Conservation (phyloP, 2,888 invertebrate genomes). For the Euzophera pinguis region DNA sequence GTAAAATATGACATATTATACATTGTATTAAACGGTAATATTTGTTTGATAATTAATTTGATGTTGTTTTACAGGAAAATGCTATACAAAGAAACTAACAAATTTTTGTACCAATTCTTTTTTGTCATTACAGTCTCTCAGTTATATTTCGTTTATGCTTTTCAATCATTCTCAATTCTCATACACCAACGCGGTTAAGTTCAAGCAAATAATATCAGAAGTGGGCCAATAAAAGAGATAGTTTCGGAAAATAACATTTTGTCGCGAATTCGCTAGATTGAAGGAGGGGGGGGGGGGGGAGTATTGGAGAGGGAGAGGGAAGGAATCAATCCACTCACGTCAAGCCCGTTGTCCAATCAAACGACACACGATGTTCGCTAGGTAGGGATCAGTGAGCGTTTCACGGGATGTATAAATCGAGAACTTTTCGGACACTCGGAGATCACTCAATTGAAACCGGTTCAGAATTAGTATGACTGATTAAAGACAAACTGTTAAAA, state of each 20-base stretch:
- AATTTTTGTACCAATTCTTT: too few species aligned
- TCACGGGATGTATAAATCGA: conserved; percentile 27
- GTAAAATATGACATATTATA: neutral
- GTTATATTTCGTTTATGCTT: too few species aligned
- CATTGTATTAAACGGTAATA: neutral
- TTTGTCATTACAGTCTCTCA: too few species aligned
- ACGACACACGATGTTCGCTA: conserved; percentile 66
- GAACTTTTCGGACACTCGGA: conserved; percentile 4
- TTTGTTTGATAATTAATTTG: neutral
- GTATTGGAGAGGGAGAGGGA: conserved; percentile 28
- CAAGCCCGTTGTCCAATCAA: conserved; percentile 73
- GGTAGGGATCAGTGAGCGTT: conserved; percentile 57
- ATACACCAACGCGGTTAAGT: neutral
- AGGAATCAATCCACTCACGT: conserved; percentile 74
- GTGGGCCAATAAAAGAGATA: conserved; percentile 61
- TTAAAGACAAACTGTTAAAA: too few species aligned
- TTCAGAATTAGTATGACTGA: too few species aligned
- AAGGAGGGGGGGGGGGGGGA: conserved; percentile 16
- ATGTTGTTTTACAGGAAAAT: too few species aligned
- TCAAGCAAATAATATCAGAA: conserved; percentile 23
- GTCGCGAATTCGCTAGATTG: conserved; percentile 46
- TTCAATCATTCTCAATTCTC: neutral
- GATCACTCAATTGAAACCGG: neutral
- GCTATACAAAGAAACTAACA: too few species aligned
- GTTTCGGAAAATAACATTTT: conserved; percentile 65